Conservation (phyloP, 2,113 vertebrate species). For the Stegastes partitus region DNA sequence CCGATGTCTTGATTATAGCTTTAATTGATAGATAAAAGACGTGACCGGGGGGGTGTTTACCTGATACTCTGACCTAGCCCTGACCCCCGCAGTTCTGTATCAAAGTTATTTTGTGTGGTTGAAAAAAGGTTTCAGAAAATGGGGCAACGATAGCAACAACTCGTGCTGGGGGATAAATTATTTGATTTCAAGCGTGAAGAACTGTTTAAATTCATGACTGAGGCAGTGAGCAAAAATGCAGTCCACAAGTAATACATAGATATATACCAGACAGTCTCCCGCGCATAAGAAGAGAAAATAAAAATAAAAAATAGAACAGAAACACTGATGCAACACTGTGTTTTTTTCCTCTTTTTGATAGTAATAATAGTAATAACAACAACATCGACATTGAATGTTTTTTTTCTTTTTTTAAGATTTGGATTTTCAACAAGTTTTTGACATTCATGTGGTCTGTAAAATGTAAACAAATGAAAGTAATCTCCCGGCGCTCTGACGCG, state of each 20-base stretch:
- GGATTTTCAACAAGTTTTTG: conserved; percentile 59
- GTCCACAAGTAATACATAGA: conserved; percentile 61
- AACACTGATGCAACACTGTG: conserved; percentile 61
- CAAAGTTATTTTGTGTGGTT: neutral
- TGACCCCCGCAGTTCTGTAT: no score
- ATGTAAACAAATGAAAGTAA: conserved; percentile 77
- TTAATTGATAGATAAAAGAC: neutral
- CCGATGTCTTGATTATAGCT: neutral
- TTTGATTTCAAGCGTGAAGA: neutral
- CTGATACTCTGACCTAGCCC: neutral
- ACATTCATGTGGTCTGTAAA: conserved; percentile 84
- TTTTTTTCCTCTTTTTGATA: conserved; percentile 49
- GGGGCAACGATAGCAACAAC: no score
- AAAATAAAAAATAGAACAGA: conserved; percentile 41
- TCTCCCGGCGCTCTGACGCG: conserved; percentile 27
- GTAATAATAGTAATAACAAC: conserved; percentile 55
- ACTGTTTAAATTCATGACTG: conserved; percentile 56
- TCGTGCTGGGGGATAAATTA: no score
- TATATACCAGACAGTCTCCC: conserved; percentile 51
- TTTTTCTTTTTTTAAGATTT: conserved; percentile 55
- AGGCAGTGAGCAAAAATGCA: conserved; percentile 52
- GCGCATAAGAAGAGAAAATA: conserved; percentile 4
- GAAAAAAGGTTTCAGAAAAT: no score
- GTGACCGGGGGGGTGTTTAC: neutral
- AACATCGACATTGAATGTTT: conserved; percentile 59